phyloP scores from a whole-genome alignment of 2,888 invertebrate species.

The Epistrophella euchroma region DNA sequence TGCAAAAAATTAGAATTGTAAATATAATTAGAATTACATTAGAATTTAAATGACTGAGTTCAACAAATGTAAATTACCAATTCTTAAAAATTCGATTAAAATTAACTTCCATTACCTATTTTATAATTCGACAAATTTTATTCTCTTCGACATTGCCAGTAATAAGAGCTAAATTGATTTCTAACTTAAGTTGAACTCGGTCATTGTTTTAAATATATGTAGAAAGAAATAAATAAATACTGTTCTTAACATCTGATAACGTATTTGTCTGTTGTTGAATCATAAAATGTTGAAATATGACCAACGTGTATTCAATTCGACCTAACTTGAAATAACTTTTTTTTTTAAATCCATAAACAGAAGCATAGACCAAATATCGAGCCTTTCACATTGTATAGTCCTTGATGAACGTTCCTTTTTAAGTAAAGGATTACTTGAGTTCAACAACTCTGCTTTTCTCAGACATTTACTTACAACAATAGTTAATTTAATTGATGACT shows the following conservation, averaged over 20 bases:
- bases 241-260: slow-evolving; percentile 50
- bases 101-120: too few relatives aligned
- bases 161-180: not conserved
- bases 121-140: too few relatives aligned
- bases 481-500: too few relatives aligned
- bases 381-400: too few relatives aligned
- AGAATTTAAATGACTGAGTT: slow-evolving; percentile 13
- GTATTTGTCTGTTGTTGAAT: slow-evolving; percentile 71
- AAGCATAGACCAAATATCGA: too few relatives aligned
- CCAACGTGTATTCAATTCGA: slow-evolving; percentile 22
- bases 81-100: not conserved
- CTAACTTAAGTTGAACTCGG: not conserved
- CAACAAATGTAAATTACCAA: not conserved
- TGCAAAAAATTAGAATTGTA: slow-evolving; percentile 45
- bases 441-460: too few relatives aligned
- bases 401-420: too few relatives aligned
- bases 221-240: slow-evolving; percentile 24
- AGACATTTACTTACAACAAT: too few relatives aligned
- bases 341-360: too few relatives aligned
- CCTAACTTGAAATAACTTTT: too few relatives aligned
- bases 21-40: slow-evolving; percentile 52
- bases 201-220: slow-evolving; percentile 12
- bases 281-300: slow-evolving; percentile 49
- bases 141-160: too few relatives aligned
- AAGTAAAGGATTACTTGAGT: too few relatives aligned